These are phyloP conservation scores for Aix galericulata DNA, from an alignment of 2,113 vertebrate genomes.

Conservation along the genomic window DNA sequence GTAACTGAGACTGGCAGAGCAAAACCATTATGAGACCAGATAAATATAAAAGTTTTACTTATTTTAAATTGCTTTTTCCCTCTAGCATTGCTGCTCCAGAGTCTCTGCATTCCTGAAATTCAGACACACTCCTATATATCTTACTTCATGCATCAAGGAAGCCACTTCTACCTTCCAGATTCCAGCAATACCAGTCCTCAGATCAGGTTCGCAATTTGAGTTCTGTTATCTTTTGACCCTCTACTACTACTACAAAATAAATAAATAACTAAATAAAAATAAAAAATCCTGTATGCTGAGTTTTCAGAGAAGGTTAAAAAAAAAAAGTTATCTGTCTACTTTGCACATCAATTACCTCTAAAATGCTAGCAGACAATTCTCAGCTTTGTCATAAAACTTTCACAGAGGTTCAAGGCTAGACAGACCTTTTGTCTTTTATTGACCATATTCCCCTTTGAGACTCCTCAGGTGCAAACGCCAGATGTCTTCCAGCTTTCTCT, in stretches of 20 bases:
- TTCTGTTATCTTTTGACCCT: background rate
- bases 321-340: background rate
- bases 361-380: background rate
- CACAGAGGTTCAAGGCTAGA: background rate
- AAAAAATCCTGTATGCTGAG: background rate
- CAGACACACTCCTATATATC: background rate
- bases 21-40: background rate
- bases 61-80: constrained; percentile 25
- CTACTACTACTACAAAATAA: background rate
- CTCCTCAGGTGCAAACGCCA: background rate
- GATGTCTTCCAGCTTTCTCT: background rate
- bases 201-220: background rate
- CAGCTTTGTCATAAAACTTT: background rate
- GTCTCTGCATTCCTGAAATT: background rate
- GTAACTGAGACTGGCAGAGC: constrained; percentile 12
- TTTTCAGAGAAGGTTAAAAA: background rate
- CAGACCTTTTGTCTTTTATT: background rate
- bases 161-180: background rate
- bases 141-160: background rate
- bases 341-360: background rate
- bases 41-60: constrained; percentile 8
- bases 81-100: background rate
- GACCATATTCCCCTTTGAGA: background rate
- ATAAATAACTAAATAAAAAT: background rate
- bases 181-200: background rate